A percentile compares a stretch with the other conserved stretches of the same genome.
These are phyloP conservation scores for Leptopilina clavipes DNA, from an alignment of 1,140 invertebrate genomes.

Conservation along the genomic window DNA sequence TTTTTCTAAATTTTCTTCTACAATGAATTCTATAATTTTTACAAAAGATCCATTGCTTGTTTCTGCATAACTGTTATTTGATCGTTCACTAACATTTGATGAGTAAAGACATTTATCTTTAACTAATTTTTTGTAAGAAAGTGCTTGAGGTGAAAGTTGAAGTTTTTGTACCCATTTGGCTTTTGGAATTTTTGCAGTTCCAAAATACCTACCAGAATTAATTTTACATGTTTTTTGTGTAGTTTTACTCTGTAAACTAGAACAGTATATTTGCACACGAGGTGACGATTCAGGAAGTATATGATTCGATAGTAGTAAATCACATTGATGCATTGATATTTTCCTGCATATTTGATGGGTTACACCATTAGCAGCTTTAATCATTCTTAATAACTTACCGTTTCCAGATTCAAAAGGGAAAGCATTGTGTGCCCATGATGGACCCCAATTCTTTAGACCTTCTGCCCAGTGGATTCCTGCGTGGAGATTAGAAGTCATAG, in stretches of 20 bases:
- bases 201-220: slow-evolving; percentile 29
- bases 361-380: slow-evolving; percentile 37
- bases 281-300: background rate
- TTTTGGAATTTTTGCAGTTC: background rate
- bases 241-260: background rate
- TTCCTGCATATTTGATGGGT: slow-evolving; percentile 24
- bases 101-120: slow-evolving; percentile 31
- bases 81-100: slow-evolving; percentile 15
- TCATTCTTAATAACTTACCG: slow-evolving; percentile 35
- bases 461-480: slow-evolving; percentile 37
- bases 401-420: no score
- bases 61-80: slow-evolving; percentile 31
- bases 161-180: slow-evolving; percentile 15
- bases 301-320: background rate
- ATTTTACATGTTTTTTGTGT: slow-evolving; percentile 10
- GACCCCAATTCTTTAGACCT: slow-evolving; percentile 40
- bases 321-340: background rate
- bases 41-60: background rate
- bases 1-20: slow-evolving; percentile 1
- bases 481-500: slow-evolving; percentile 45
- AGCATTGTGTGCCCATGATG: slow-evolving; percentile 38
- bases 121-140: slow-evolving; percentile 23
- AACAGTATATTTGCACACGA: background rate
- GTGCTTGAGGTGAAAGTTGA: background rate
- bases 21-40: slow-evolving; percentile 28